phyloP scores from a whole-genome alignment of 2,113 vertebrate species.

The Rhinopithecus roxellana region DNA sequence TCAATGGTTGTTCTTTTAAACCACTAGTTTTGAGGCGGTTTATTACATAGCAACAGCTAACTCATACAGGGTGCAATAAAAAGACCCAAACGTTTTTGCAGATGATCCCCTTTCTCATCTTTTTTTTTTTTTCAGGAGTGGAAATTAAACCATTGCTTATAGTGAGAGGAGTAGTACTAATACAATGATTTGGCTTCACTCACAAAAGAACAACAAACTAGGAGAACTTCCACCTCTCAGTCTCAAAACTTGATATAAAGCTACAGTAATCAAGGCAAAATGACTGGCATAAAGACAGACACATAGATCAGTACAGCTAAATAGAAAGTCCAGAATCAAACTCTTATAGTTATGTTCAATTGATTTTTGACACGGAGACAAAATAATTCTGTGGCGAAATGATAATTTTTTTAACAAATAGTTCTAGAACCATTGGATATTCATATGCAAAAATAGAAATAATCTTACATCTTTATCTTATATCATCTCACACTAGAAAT shows the following conservation, averaged over 20 bases:
- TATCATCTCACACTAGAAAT: neutral
- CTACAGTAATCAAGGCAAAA: neutral
- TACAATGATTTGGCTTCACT: neutral
- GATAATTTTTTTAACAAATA: conserved; percentile 3
- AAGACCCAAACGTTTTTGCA: neutral
- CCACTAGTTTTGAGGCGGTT: neutral
- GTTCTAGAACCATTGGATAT: neutral
- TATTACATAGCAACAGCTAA: neutral
- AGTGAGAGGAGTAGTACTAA: neutral
- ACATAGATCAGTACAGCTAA: neutral
- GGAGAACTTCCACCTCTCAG: neutral
- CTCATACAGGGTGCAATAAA: neutral
- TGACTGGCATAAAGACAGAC: neutral
- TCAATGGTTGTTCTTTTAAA: neutral
- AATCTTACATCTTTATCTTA: neutral
- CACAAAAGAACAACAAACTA: neutral
- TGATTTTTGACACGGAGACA: neutral
- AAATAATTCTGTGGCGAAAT: neutral
- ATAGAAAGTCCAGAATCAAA: conserved; percentile 17
- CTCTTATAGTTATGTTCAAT: neutral
- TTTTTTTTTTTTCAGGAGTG: neutral
- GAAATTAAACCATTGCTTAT: neutral
- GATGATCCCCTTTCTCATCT: neutral
- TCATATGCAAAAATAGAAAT: neutral
- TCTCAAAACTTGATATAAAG: neutral